phyloP scores from a whole-genome alignment of 2,888 invertebrate genomes.

The Cantharis lateralis region DNA sequence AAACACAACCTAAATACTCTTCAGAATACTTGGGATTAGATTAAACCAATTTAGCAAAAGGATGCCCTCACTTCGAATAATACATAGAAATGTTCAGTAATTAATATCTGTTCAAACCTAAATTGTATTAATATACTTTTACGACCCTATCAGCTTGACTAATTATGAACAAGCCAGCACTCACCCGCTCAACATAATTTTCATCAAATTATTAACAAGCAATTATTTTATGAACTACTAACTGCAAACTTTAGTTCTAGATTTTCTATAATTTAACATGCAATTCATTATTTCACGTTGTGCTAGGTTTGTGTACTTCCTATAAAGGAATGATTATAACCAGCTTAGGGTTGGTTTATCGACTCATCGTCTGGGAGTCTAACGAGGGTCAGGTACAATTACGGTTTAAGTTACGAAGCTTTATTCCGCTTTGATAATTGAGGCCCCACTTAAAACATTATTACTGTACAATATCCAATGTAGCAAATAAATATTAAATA shows the following conservation, averaged over 20 bases:
- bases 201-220: neutral
- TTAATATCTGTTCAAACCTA: constrained; percentile 11
- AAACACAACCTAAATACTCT: constrained; percentile 2
- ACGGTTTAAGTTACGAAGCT: neutral
- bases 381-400: neutral
- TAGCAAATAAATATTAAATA: neutral
- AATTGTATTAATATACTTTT: constrained; percentile 6
- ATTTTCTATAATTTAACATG: neutral
- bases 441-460: neutral
- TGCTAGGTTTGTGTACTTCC: neutral
- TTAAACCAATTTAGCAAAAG: constrained; percentile 7
- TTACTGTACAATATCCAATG: neutral
- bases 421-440: neutral
- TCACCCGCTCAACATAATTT: neutral
- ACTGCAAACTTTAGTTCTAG: neutral
- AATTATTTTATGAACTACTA: neutral
- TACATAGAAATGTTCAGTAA: constrained; percentile 7
- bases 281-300: neutral
- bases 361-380: neutral
- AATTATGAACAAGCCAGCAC: constrained; percentile 2
- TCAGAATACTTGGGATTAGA: constrained; percentile 10
- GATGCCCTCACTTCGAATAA: constrained; percentile 7
- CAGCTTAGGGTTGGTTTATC: neutral
- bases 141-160: neutral
- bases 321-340: neutral